Evolutionary conservation across 2,113 vertebrate genomes (phyloP), one percentile per base, ranked within the genome.

Genomic region (Hemiprocne comata): DNA sequence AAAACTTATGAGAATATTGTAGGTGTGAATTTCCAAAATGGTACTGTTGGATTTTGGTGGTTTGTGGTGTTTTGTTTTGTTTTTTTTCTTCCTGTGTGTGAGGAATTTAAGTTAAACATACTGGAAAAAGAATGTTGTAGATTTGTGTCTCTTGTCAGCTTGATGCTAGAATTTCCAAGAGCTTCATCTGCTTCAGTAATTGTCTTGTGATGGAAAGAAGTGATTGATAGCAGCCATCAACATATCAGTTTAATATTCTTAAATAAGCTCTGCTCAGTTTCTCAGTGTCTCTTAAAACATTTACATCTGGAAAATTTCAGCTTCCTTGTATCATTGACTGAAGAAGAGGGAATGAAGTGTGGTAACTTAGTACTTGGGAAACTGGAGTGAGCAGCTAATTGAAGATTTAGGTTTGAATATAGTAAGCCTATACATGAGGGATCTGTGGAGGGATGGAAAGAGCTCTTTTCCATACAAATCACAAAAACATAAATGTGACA

Each of bases 171-270:
- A 73, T 94, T 93, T 92, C 34, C 23, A 44, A 55, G 62, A 91
- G 46, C 51, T 83, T 89, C 50, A 80, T 91, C 78, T 94, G 88
- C 75, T 92, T 93, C 33, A 40, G 69, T 94, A 60, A 74, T 77
- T 94, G 81, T 85, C 77, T 86, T 85, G 54, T 84, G 84, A 83
- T 71, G 65, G 51, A 67, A 71, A 48, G 36, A 62, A 73, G 34
- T 80, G 92, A 83, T 91, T 94, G 94, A 90, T 95, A 79, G 85
- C 67, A 94, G 53, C 78, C 71, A 76, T 76, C 85, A 89, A 46
- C n/a, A 23, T 82, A 89, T 16, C 51, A 55, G 25, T 28, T 87
- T 82, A 87, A 76, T 76, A 77, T 34, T 79, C 17, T 46, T 92
- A 66, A 85, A 76, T 90, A 70, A 78, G 65, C 61, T 81, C 34